Evolutionary conservation across 2,797 vertebrate species (phyloP), one percentile per base, ranked within the genome.

Genomic region (Anabacerthia variegaticeps): DNA sequence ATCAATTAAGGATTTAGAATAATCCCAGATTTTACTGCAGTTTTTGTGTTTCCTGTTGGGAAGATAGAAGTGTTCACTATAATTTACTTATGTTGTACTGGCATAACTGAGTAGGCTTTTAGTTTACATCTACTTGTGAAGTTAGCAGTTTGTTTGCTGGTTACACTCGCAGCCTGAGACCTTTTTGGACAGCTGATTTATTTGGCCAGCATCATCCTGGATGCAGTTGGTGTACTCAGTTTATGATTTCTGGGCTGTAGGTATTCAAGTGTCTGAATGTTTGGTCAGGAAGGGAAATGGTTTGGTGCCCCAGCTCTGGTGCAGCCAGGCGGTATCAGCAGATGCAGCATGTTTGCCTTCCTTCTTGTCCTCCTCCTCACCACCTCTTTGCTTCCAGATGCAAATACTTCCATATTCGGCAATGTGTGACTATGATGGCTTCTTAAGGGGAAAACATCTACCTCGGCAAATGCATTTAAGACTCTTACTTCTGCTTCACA

Each of bases 351-450:
- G 14, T 46, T 79, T 85, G 44, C 71, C 51, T 84, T 81, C 48
- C 39, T 92, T 10, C 44, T 49, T 9, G 26, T 75, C 22, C 56
- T 84, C 68, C 76, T 91, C 61, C 54, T 93, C 72, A n/a, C 61
- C 65, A 43, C 18, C n/a, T 78, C 51, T 92, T 58, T 6, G 5
- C 54, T 89, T 90, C 95, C 95, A 90, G 85, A 86, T 78, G 80
- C 93, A 86, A 90, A 62, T 4, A 10, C 39, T 93, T 92, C 88
- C 73, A 27, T 81, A 86, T 84, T 89, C 14, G 6, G 85, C 74
- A 85, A 20, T 12, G 46, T 79, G 62, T 46, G 74, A 62, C 79
- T 82, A 27, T 0, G 1, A 58, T 21, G 72, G 43, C 52, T 94
- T 82, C 86, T 77, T 72, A 78, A 92, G 43, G 75, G 36, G 69